A percentile compares a stretch with the other conserved stretches of the same genome.
Conservation (phyloP, 2,797 vertebrate species). For the Rousettus madagascariensis region DNA sequence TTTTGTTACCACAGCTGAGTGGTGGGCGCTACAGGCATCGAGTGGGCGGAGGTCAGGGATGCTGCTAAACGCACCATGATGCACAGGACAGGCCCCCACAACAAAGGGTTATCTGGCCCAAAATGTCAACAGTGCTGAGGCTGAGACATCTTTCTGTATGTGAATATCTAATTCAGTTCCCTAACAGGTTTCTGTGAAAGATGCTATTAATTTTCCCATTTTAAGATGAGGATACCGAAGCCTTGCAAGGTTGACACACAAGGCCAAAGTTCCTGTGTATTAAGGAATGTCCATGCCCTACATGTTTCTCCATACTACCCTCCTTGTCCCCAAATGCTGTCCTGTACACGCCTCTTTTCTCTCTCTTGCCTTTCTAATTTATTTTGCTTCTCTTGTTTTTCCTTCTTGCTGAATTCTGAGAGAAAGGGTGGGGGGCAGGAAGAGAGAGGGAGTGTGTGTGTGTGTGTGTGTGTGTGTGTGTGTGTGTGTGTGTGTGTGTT, state of each 20-base stretch:
- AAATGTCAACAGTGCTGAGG: neutral
- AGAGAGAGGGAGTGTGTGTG: neutral
- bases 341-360: neutral
- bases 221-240: neutral
- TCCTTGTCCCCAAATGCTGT: neutral
- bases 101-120: neutral
- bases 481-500: no score
- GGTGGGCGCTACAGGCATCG: neutral
- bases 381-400: neutral
- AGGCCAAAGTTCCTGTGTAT: neutral
- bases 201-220: neutral
- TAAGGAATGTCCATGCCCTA: neutral
- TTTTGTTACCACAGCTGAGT: neutral
- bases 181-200: neutral
- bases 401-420: neutral
- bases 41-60: neutral
- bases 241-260: neutral
- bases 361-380: neutral
- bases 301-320: accelerated
- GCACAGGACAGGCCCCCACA: neutral
- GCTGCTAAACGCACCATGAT: neutral
- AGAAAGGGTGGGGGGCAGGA: neutral
- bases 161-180: neutral
- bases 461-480: neutral
- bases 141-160: neutral